Percentiles rank a stretch among this genome's conserved stretches.
These are phyloP conservation scores for Oopsacas minuta DNA, from an alignment of 37 sponge, comb jelly and placozoan species.

Conservation along the genomic window DNA sequence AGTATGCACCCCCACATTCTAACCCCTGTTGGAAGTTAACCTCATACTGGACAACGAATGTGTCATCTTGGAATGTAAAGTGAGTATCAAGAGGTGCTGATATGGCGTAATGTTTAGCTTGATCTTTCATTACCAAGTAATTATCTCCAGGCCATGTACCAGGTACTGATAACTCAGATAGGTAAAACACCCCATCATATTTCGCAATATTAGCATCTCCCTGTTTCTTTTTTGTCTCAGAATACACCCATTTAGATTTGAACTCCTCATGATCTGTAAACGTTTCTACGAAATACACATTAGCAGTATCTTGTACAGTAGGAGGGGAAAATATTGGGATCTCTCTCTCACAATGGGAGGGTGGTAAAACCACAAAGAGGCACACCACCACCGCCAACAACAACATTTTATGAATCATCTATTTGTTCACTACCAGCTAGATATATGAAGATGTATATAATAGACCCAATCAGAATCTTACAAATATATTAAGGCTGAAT, in stretches of 20 bases:
- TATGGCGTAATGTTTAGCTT: conserved; percentile 82
- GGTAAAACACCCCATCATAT: conserved; percentile 53
- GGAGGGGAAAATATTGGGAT: conserved; percentile 28
- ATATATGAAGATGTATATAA: neutral
- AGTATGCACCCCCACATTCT: conserved; percentile 90
- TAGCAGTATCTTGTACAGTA: conserved; percentile 23
- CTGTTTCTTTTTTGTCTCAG: conserved; percentile 60
- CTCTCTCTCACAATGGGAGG: neutral
- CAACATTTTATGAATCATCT: neutral
- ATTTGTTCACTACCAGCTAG: neutral
- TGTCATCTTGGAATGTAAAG: conserved; percentile 49
- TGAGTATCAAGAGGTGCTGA: conserved; percentile 61
- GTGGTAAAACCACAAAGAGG: neutral
- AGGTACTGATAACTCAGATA: conserved; percentile 29
- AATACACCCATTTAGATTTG: conserved; percentile 52
- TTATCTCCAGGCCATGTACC: conserved; percentile 45
- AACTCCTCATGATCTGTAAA: conserved; percentile 30
- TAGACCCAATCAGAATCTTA: conserved; percentile 1
- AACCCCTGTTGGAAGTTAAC: conserved; percentile 82
- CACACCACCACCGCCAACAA: neutral
- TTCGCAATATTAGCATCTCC: conserved; percentile 63
- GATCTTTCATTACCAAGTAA: conserved; percentile 53
- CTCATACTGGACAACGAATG: conserved; percentile 72
- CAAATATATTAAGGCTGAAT: no score
- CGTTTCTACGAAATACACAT: conserved; percentile 53